Evolutionary conservation across 2,113 vertebrate species (phyloP).

Genomic region (Alosa alosa): DNA sequence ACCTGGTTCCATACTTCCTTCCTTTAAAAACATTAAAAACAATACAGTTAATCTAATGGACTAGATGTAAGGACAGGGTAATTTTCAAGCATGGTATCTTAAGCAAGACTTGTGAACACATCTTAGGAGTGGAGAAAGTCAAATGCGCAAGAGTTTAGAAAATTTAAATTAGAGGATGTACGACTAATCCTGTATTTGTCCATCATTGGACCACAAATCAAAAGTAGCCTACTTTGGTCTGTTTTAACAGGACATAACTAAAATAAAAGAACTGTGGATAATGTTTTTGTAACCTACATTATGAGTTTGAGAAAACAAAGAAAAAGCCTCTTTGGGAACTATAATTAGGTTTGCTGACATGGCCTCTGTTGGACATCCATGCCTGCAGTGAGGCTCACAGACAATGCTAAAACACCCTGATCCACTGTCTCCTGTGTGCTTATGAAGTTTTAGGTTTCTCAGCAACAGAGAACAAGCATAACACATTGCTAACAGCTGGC

Average conservation of each 20-base stretch:
- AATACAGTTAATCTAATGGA: constrained; percentile 1
- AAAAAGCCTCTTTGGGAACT: constrained; percentile 1
- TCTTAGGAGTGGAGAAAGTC: background rate
- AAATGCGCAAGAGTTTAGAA: background rate
- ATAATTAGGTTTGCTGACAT: constrained; percentile 17
- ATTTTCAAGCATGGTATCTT: background rate
- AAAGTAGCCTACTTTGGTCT: background rate
- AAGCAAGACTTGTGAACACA: background rate
- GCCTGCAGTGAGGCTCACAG: constrained; percentile 21
- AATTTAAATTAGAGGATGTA: background rate
- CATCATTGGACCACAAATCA: background rate
- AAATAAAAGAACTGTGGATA: background rate
- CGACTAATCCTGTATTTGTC: background rate
- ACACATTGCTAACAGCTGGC: constrained; percentile 46
- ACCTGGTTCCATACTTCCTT: background rate
- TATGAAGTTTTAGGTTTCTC: constrained; percentile 19
- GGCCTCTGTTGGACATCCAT: constrained; percentile 1
- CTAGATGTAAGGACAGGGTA: background rate
- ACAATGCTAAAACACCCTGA: constrained; percentile 18
- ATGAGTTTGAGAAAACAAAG: background rate
- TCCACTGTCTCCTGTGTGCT: constrained; percentile 30
- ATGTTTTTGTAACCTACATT: constrained; percentile 10
- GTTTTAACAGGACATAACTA: background rate
- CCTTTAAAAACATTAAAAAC: constrained; percentile 4
- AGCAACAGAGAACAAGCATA: constrained; percentile 28